These are phyloP conservation scores for Anarhynchus alexandrinus DNA, from an alignment of 2,113 vertebrate genomes.

Conservation along the genomic window DNA sequence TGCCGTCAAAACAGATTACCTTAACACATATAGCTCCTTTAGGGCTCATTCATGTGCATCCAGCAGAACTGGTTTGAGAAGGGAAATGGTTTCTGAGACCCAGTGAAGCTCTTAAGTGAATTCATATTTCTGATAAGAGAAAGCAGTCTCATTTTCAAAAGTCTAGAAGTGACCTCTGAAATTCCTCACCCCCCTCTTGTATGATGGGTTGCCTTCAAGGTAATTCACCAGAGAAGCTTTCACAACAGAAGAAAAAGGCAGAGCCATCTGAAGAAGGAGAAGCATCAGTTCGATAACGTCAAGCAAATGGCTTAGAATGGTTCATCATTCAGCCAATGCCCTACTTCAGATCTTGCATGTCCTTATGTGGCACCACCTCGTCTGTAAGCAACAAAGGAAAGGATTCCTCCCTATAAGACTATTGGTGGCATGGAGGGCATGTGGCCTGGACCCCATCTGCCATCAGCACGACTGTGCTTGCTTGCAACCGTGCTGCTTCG, in stretches of 20 bases:
- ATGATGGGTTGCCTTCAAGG: accelerated
- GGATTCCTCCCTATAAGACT: neutral
- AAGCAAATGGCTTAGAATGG: neutral
- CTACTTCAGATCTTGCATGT: neutral
- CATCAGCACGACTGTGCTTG: neutral
- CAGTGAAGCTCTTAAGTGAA: neutral
- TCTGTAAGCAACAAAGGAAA: neutral
- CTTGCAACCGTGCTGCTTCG: neutral
- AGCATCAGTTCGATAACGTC: neutral
- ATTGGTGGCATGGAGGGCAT: accelerated
- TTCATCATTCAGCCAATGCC: neutral
- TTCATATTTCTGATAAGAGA: neutral
- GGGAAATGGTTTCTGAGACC: neutral
- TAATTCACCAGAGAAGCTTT: neutral
- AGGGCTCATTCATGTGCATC: neutral
- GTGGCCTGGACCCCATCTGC: neutral
- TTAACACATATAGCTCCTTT: neutral
- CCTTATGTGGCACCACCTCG: neutral
- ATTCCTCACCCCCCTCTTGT: neutral
- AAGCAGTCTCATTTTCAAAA: neutral
- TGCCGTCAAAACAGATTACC: neutral
- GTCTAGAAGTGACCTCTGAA: neutral
- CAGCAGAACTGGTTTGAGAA: neutral
- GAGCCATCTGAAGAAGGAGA: neutral
- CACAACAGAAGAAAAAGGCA: neutral